Evolutionary conservation across 2,797 vertebrate species (phyloP).

Genomic region (Carapus acus): DNA sequence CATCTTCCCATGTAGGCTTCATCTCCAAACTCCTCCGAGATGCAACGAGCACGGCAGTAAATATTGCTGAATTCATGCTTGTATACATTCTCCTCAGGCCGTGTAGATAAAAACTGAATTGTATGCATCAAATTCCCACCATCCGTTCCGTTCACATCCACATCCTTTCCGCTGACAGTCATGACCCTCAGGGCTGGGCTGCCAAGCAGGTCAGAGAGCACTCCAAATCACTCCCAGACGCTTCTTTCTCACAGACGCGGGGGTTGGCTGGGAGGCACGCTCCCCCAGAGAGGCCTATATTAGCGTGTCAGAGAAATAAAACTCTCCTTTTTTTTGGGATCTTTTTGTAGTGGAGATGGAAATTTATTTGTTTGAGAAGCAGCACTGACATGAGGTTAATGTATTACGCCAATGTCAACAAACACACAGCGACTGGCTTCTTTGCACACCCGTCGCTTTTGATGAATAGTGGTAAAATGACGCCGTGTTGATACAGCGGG

Average conservation of each 20-base stretch:
- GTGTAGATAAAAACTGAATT: slow-evolving; percentile 43
- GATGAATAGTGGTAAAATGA: slow-evolving; percentile 51
- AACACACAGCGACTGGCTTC: slow-evolving; percentile 26
- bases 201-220: slow-evolving; percentile 65
- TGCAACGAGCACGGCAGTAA: slow-evolving; percentile 2
- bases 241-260: slow-evolving; percentile 51
- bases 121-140: slow-evolving; percentile 58
- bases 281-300: slow-evolving; percentile 29
- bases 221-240: slow-evolving; percentile 70
- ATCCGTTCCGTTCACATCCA: slow-evolving; percentile 64
- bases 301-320: slow-evolving; percentile 31
- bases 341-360: slow-evolving; percentile 29
- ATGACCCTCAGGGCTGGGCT: slow-evolving; percentile 59
- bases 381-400: slow-evolving; percentile 39
- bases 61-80: slow-evolving; percentile 13
- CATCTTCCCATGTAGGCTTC: not conserved
- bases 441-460: slow-evolving; percentile 21
- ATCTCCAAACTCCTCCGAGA: slow-evolving; percentile 1
- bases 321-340: too few species aligned
- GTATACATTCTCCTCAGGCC: slow-evolving; percentile 32
- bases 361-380: slow-evolving; percentile 63
- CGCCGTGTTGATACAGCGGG: slow-evolving; percentile 18
- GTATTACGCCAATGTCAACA: slow-evolving; percentile 37
- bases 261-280: slow-evolving; percentile 40
- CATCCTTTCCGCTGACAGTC: slow-evolving; percentile 68